Percentiles rank a stretch among this genome's conserved stretches.
These are phyloP conservation scores for Lasioglossum vierecki DNA, from an alignment of 2,888 invertebrate species.

Conservation along the genomic window DNA sequence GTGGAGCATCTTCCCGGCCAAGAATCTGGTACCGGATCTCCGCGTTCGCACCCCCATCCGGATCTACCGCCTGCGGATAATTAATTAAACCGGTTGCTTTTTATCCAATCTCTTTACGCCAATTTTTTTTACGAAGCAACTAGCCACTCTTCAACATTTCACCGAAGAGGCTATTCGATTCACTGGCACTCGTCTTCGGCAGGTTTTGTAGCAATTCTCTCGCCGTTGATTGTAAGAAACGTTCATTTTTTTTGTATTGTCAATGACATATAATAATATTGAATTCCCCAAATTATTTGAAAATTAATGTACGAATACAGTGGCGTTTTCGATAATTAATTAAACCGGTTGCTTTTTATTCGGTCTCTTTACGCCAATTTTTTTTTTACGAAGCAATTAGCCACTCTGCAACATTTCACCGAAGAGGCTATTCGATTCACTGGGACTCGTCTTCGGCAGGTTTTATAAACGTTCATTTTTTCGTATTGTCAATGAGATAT, in stretches of 20 bases:
- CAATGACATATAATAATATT: no score
- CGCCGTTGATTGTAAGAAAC: no score
- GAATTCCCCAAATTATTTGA: no score
- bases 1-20: constrained; percentile 88
- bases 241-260: no score
- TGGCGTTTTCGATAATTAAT: constrained; percentile 43
- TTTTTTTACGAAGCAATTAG: background rate
- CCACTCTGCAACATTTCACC: background rate
- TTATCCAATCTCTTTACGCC: background rate
- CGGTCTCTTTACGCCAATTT: background rate
- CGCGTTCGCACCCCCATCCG: constrained; percentile 90
- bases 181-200: no score
- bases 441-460: no score
- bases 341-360: background rate
- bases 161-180: background rate
- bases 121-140: background rate
- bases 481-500: no score
- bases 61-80: constrained; percentile 88
- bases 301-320: no score
- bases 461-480: no score
- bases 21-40: constrained; percentile 93
- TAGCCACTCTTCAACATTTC: background rate
- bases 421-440: no score
- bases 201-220: no score
- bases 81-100: constrained; percentile 14